Base-by-base conservation (phyloP, 2,113 vertebrate species). In the Pyrgilauda ruficollis region DNA sequence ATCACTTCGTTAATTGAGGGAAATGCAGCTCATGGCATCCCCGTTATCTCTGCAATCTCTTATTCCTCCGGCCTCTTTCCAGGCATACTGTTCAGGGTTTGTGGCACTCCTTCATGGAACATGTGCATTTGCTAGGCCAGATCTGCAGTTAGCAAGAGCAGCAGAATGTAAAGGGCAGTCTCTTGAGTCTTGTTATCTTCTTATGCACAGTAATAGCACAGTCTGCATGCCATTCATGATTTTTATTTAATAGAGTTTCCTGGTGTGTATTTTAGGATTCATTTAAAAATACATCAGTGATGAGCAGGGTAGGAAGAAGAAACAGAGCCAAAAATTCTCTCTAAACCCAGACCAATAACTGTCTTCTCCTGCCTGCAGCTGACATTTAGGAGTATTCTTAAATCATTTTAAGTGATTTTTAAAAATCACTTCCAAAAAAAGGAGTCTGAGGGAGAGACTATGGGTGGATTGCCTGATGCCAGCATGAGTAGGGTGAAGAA, bases 231-330 rank as follows among this genome's bases (percentile, higher is more conserved):
- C 92, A 89, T 96, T 97, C 81, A 94, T 97, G 84, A 94, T 77
- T 84, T 95, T 91, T 95, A 89, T 95, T 97, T 96, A 97, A 93
- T 80, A 96, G 95, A 95, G 93, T 96, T 97, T 97, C 93, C 95
- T 93, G 66, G 89, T 87, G 84, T 94, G 87, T 93, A 84, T 95
- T 95, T 96, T 96, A 92, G 74, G 73, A 88, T 96, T 97, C 97
- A 96, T 97, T 97, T 97, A 95, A 94, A 97, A 96, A 96, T 96
- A 95, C 70, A 88, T 95, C 94, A 91, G 74, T 89, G 93, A 96
- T 83, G 92, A 94, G 79, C 79, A 84, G 90, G 74, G 87, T 83
- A 55, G 74, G 74, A 89, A 93, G 76, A 92, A 37, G 91, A 94
- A 89, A 64, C 72, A 30, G 68, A 94, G 94, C 90, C 94, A 96